Base-by-base conservation (phyloP, 1,140 invertebrate genomes). In the Papilio dardanus region DNA sequence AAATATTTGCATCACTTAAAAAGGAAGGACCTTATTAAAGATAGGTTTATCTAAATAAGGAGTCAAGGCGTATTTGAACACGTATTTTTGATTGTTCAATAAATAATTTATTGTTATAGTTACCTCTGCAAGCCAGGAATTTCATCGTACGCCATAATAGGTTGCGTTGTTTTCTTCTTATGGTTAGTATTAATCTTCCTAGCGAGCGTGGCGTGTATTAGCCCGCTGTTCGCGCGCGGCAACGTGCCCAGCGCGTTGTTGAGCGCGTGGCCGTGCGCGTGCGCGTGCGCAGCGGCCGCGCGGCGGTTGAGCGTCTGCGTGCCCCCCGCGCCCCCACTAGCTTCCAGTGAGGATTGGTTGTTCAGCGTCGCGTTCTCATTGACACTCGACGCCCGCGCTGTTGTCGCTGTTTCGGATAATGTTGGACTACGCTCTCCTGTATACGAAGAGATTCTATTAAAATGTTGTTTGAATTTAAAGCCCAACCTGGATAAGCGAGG, bases 391-490 rank as follows among this genome's bases (percentile, higher is more conserved):
- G 97, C 96, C 62, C 97, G 94, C 0, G 96, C 96, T 0, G 97
- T 97, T 0, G 96, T 97, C 3, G 96, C 96, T 10, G 96, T 96
- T 83, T 97, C 97, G 0, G 96, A 97, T 82, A 97, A 96, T 0
- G 96, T 96, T 14, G 96, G 97, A 93, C 96, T 97, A 77, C 96
- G 94, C 89, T 97, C 96, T 67, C 96, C 96, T 96, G 79, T 31
- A 87, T 84, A 74, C 67, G 40, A 68, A 65, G 73, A 8, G 40
- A 75, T 76, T 84, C 71, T 40, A 71, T 33, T 33, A 6, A 33
- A 3, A 74, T 68, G n/a, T n/a, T n/a, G n/a, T n/a, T n/a, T n/a
- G n/a, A n/a, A n/a, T n/a, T n/a, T n/a, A n/a, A n/a, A n/a, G n/a
- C n/a, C n/a, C n/a, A n/a, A n/a, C n/a, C n/a, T n/a, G n/a, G n/a